These are phyloP conservation scores for Platorchestia sp. DNA, from an alignment of 1,140 invertebrate genomes.

Conservation along the genomic window DNA sequence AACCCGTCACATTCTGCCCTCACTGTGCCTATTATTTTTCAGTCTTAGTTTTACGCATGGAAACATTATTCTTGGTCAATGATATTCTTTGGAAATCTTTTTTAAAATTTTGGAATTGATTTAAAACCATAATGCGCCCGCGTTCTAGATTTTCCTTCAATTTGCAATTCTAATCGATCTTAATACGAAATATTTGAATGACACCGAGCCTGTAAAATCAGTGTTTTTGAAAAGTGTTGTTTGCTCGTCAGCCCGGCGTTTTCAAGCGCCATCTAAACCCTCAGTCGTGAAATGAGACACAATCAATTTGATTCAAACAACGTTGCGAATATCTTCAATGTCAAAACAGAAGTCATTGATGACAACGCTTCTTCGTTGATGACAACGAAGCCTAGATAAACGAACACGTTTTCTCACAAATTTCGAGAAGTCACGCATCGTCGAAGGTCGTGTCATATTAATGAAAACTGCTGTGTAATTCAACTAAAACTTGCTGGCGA, in stretches of 20 bases:
- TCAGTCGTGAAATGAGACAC: not conserved
- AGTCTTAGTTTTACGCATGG: too few relatives aligned
- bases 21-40: too few relatives aligned
- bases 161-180: too few relatives aligned
- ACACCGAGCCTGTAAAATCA: not conserved
- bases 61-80: too few relatives aligned
- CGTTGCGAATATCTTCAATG: not conserved
- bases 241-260: not conserved
- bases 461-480: not conserved
- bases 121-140: too few relatives aligned
- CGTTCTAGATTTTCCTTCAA: too few relatives aligned
- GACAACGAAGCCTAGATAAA: not conserved
- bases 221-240: not conserved
- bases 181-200: not conserved
- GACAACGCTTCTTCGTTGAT: not conserved
- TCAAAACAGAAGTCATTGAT: not conserved
- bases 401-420: not conserved
- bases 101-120: too few relatives aligned
- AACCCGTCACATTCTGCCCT: too few relatives aligned
- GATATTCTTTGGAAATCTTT: too few relatives aligned
- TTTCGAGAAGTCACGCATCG: not conserved
- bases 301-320: not conserved
- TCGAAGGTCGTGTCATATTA: not conserved
- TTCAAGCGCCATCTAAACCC: not conserved
- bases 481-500: not conserved